Conservation (phyloP, 2,888 invertebrate genomes). For the Parapristionchus giblindavisi region DNA sequence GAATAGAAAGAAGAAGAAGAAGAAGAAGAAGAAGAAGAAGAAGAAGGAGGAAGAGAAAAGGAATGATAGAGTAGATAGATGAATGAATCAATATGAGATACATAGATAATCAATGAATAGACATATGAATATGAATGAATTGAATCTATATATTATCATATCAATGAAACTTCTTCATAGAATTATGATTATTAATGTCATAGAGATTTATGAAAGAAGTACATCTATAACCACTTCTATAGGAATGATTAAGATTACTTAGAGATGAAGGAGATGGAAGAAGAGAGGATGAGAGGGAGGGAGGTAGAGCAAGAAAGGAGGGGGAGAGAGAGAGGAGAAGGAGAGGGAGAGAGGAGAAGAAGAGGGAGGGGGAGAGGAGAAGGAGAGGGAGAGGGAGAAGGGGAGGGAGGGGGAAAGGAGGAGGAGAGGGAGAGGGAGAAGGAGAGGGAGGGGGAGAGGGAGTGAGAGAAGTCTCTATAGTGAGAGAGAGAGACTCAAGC, state of each 20-base stretch:
- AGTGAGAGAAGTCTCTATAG: slow-evolving; percentile 15
- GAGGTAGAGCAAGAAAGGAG: background rate
- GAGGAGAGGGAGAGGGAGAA: slow-evolving; percentile 13
- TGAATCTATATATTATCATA: too few species aligned
- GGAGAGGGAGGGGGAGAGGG: slow-evolving; percentile 22
- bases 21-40: background rate
- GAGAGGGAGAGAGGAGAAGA: background rate
- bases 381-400: background rate
- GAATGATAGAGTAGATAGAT: background rate
- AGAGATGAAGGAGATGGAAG: background rate
- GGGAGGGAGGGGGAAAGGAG: background rate
- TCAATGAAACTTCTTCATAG: too few species aligned
- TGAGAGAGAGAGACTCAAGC: background rate
- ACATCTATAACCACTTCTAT: too few species aligned
- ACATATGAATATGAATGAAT: too few species aligned
- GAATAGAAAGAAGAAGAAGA: slow-evolving; percentile 14
- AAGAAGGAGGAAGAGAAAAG: background rate
- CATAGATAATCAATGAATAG: too few species aligned
- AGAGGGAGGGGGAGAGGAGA: background rate
- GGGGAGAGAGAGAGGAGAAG: background rate
- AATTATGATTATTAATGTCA: too few species aligned
- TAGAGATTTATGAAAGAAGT: too few species aligned
- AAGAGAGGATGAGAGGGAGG: background rate
- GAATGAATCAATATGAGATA: too few species aligned
- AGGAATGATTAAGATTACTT: background rate